Base-by-base conservation (phyloP, 2,113 vertebrate species). In the Zingel zingel region DNA sequence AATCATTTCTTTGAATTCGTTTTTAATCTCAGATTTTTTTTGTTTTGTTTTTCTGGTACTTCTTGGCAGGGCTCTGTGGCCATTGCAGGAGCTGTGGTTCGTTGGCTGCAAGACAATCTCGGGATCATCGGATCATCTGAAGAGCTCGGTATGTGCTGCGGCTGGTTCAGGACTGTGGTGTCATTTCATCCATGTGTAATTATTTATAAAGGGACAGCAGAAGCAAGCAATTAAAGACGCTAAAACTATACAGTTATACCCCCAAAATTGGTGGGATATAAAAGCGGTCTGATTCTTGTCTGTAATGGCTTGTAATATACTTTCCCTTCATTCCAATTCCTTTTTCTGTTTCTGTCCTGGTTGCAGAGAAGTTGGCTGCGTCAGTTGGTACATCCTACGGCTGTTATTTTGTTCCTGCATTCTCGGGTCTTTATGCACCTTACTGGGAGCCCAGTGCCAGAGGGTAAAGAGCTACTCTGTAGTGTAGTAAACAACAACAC, bases 81-180 rank as follows among this genome's bases (percentile, higher is more conserved):
- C 81, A 99, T 99, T 54, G 98, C 97, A 14, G 98, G 98, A 82
- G 98, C 98, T 50, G 96, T 99, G 88, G 96, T 99, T 50, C 97
- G 97, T 64, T 99, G 98, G 98, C 93, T 99, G 79, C 96, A 97
- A 89, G 98, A 99, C 93, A 99, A 99, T 82, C 97, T 99, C 3
- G 97, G 97, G 67, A 99, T 99, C 66, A 96, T 98, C 48, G 86
- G 93, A 15, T 90, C 93, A 39, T 95, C 96, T n/a, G 91, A 95
- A 6, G 98, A 99, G 92, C 93, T 99, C 39, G 98, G 98, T 98
- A 86, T 76, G 96, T 88, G 16, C 13, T 48, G 16, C 3, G 2
- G 6, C 18, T 50, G 39, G 39, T 4, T 45, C 0, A 6, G 14
- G 71, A 33, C 9, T 39, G 30, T n/a, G 15, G 16, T 13, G 33